These are phyloP conservation scores for Acomys russatus DNA, from an alignment of 2,797 vertebrate species.

Conservation along the genomic window DNA sequence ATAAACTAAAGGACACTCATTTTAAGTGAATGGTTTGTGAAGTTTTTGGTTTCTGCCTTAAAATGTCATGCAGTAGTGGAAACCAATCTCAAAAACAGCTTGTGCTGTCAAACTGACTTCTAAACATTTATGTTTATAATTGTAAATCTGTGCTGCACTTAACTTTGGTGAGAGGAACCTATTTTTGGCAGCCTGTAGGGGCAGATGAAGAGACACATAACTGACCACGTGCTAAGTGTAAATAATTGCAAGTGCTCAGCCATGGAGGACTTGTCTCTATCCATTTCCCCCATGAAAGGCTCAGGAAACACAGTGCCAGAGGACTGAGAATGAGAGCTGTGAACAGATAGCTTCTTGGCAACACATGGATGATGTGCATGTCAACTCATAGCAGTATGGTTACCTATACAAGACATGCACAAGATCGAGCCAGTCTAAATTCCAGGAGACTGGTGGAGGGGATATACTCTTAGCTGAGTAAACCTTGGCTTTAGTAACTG, in stretches of 20 bases:
- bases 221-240: background rate
- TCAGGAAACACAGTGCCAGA: no score
- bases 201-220: background rate
- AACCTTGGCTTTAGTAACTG: background rate
- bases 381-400: background rate
- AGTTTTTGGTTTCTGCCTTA: background rate
- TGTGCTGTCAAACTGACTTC: background rate
- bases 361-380: no score
- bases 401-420: background rate
- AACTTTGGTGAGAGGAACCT: background rate
- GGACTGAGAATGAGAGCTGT: background rate
- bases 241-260: background rate
- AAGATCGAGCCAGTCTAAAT: background rate
- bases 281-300: background rate
- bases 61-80: background rate
- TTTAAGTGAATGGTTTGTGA: constrained; percentile 1
- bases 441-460: background rate
- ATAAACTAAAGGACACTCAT: background rate
- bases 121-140: background rate
- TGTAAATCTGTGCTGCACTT: background rate
- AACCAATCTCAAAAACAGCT: background rate
- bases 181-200: background rate
- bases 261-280: background rate
- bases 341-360: no score
- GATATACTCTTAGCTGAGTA: no score